Evolutionary conservation across 2,113 vertebrate genomes (phyloP).

Genomic region (Oryctolagus cuniculus): mOryCun1.1 NC_091439.1:68673001-68673500

Average conservation of each 20-base stretch:
- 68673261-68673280: neutral
- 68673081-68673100: slow-evolving; percentile 26
- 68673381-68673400: neutral
- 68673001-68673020: neutral
- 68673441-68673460: neutral
- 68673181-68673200: neutral
- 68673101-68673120: neutral
- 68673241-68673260: neutral
- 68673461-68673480: slow-evolving; percentile 49
- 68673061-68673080: neutral
- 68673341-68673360: neutral
- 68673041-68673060: neutral
- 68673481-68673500: neutral
- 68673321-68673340: neutral
- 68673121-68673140: neutral
- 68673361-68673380: neutral
- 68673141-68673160: neutral
- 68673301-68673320: neutral
- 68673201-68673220: neutral
- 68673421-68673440: neutral
- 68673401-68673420: neutral
- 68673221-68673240: slow-evolving; percentile 20
- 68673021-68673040: neutral
- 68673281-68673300: too few relatives aligned
- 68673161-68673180: neutral